phyloP scores from a whole-genome alignment of 2,888 invertebrate genomes.

The Nycteola revayana region DNA sequence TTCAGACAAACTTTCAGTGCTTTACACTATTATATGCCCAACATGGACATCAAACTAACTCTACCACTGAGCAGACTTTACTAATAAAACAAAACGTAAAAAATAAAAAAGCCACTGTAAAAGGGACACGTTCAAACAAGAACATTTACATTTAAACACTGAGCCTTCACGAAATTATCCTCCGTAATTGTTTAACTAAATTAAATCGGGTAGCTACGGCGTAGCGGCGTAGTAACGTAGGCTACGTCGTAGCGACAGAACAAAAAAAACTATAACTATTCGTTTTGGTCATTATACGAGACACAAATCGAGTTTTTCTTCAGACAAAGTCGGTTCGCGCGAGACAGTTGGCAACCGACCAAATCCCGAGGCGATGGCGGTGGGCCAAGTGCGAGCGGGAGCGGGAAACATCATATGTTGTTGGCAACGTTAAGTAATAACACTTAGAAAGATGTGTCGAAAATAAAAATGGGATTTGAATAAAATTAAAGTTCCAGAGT shows the following conservation, averaged over 20 bases:
- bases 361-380: slow-evolving; percentile 33
- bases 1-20: too few relatives aligned
- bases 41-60: too few relatives aligned
- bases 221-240: slow-evolving; percentile 17
- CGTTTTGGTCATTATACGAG: slow-evolving; percentile 54
- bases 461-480: background rate
- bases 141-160: too few relatives aligned
- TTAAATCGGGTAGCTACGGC: slow-evolving; percentile 1
- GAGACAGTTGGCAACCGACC: slow-evolving; percentile 50
- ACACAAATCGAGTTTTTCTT: slow-evolving; percentile 61
- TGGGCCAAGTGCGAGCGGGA: slow-evolving; percentile 21
- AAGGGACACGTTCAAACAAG: too few relatives aligned
- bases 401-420: slow-evolving; percentile 12
- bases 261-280: slow-evolving; percentile 47
- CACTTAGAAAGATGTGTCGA: slow-evolving; percentile 1
- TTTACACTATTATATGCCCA: too few relatives aligned
- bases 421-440: background rate
- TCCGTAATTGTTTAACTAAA: background rate
- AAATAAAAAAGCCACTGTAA: too few relatives aligned
- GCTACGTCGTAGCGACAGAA: slow-evolving; percentile 27
- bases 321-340: slow-evolving; percentile 51
- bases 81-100: too few relatives aligned
- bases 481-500: background rate
- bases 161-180: background rate
- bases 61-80: too few relatives aligned